Conservation (phyloP, 2,113 vertebrate genomes). For the Romanogobio albipinnatus region DNA sequence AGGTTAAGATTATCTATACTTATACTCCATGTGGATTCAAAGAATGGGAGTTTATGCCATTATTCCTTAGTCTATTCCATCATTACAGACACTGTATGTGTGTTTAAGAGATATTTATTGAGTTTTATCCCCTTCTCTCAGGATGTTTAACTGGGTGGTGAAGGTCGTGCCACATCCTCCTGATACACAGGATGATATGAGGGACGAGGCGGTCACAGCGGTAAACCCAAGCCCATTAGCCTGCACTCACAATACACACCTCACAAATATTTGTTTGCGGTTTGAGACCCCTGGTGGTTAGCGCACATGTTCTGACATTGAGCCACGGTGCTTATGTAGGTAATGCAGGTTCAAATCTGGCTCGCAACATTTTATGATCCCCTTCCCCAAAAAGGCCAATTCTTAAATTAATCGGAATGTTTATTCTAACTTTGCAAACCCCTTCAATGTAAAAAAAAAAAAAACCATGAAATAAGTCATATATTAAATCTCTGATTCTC, state of each 20-base stretch:
- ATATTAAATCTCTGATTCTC: neutral
- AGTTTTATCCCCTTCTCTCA: constrained; percentile 13
- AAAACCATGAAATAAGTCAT: neutral
- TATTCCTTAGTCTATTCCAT: neutral
- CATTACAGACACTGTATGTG: neutral
- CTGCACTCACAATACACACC: neutral
- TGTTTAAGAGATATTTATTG: neutral
- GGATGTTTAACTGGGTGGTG: constrained; percentile 70
- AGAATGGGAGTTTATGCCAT: neutral
- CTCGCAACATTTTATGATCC: neutral
- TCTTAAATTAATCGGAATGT: neutral
- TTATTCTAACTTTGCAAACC: neutral
- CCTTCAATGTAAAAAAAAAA: neutral
- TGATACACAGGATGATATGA: constrained; percentile 35
- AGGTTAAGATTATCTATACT: neutral
- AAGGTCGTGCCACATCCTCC: constrained; percentile 64
- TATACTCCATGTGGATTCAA: neutral
- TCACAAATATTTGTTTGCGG: neutral
- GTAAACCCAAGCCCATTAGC: neutral
- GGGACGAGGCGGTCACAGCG: constrained; percentile 7
- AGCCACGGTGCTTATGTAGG: neutral
- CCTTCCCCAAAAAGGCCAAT: neutral
- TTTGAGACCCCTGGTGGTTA: neutral
- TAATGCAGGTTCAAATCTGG: neutral
- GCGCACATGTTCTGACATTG: neutral